phyloP scores from a whole-genome alignment of 92 coral and sea anemone genomes.

The Bergia sp. region DNA sequence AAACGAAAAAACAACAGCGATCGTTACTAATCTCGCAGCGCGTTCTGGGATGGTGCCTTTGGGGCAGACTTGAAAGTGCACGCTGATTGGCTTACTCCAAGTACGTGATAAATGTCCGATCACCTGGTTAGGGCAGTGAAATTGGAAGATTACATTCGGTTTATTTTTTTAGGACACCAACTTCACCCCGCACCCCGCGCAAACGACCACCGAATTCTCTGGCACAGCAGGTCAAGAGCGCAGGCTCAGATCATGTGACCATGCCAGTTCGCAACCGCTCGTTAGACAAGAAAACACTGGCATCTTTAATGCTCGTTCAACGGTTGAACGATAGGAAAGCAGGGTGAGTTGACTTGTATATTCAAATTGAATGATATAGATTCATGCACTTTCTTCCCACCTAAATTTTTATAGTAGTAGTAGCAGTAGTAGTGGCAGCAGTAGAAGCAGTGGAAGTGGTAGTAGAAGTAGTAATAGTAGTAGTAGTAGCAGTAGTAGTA shows the following conservation, averaged over 20 bases:
- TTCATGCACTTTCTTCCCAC: no score
- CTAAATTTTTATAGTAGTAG: no score
- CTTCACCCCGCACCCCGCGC: conserved; percentile 73
- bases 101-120: no score
- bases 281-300: conserved; percentile 87
- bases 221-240: conserved; percentile 51
- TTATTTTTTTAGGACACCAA: conserved; percentile 55
- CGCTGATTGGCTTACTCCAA: no score
- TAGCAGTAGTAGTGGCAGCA: no score
- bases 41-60: no score
- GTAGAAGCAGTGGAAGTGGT: background rate
- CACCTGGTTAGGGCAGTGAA: no score
- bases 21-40: no score
- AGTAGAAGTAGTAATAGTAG: background rate
- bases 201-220: conserved; percentile 52
- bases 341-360: conserved; percentile 18
- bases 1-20: no score
- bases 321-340: conserved; percentile 88
- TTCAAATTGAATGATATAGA: background rate
- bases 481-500: background rate
- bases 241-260: conserved; percentile 75
- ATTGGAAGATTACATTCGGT: background rate
- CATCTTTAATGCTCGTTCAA: conserved; percentile 87
- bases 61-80: no score
- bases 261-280: conserved; percentile 87